These are phyloP conservation scores for Rhodeus uyekii DNA, from an alignment of 2,797 vertebrate genomes.

Conservation along the genomic window DNA sequence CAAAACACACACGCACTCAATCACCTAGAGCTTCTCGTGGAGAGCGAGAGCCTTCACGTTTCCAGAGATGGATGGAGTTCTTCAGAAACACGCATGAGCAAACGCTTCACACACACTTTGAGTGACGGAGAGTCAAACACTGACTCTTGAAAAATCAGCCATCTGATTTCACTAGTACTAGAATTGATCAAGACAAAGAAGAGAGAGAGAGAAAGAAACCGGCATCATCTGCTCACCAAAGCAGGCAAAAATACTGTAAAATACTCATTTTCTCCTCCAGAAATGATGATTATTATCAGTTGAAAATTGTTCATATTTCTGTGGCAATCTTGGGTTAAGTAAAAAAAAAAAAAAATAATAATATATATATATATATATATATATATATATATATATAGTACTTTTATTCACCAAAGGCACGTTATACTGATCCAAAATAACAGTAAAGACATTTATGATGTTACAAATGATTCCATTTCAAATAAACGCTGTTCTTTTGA, in stretches of 20 bases:
- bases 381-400: no score
- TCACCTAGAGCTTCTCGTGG: not conserved
- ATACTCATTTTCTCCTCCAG: not conserved
- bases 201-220: not conserved
- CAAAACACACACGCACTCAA: not conserved
- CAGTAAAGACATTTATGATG: no score
- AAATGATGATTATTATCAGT: no score
- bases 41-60: no score
- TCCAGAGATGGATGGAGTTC: not conserved
- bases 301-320: no score
- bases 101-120: slow-evolving; percentile 1
- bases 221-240: not conserved
- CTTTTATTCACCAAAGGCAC: no score
- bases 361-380: no score
- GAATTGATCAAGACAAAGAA: not conserved
- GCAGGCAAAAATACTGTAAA: not conserved
- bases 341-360: no score
- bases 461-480: no score
- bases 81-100: not conserved
- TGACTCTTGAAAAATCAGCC: slow-evolving; percentile 8
- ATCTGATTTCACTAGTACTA: not conserved
- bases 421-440: no score
- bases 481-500: no score
- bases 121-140: slow-evolving; percentile 22
- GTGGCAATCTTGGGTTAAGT: no score